These are phyloP conservation scores for Achroia grisella DNA, from an alignment of 1,140 invertebrate genomes.

Conservation along the genomic window DNA sequence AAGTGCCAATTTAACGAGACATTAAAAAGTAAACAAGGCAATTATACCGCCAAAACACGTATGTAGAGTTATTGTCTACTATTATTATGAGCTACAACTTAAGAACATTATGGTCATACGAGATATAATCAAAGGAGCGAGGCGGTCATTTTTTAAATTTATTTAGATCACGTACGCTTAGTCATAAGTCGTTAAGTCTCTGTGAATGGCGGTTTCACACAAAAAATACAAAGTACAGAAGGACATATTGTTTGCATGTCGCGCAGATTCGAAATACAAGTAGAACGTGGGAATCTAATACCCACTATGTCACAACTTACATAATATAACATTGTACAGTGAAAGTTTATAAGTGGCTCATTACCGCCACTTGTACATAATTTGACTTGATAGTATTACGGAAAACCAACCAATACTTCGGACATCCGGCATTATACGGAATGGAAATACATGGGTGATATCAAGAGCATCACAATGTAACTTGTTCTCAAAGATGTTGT, in stretches of 20 bases:
- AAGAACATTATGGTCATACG: conserved; percentile 54
- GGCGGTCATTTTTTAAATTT: conserved; percentile 44
- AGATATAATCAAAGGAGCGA: conserved; percentile 46
- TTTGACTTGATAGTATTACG: too few relatives aligned
- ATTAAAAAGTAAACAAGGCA: conserved; percentile 42
- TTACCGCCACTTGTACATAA: too few relatives aligned
- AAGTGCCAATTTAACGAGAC: conserved; percentile 36
- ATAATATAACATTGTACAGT: too few relatives aligned
- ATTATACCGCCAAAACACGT: conserved; percentile 60
- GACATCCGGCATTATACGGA: too few relatives aligned
- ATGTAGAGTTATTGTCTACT: conserved; percentile 60
- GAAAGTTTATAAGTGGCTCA: too few relatives aligned
- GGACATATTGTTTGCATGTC: conserved; percentile 40
- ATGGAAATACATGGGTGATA: too few relatives aligned
- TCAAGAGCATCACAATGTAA: too few relatives aligned
- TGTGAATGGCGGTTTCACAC: conserved; percentile 48
- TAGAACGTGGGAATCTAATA: conserved; percentile 46
- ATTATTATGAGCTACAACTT: conserved; percentile 42
- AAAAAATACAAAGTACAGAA: conserved; percentile 49
- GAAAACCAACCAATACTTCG: too few relatives aligned
- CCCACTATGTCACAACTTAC: too few relatives aligned
- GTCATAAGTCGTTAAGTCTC: conserved; percentile 55
- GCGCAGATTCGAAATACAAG: conserved; percentile 27
- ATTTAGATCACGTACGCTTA: conserved; percentile 59
- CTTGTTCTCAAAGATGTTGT: too few relatives aligned